phyloP scores from a whole-genome alignment of 2,113 vertebrate species.

The Gnathonemus echidnorhynchus region DNA sequence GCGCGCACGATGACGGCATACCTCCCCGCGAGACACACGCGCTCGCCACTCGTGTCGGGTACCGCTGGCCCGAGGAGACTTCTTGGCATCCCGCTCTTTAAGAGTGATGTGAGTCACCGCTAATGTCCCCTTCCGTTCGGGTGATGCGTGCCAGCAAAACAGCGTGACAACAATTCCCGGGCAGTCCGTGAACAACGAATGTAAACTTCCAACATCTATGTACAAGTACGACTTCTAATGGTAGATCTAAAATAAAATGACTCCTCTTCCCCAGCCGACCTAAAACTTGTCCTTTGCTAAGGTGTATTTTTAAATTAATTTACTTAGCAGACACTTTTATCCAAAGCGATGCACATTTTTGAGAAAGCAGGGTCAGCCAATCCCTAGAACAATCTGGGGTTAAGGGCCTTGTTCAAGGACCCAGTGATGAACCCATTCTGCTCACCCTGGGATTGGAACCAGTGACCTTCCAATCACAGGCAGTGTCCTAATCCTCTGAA shows the following conservation, averaged over 20 bases:
- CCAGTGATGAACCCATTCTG: neutral
- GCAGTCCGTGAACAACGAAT: neutral
- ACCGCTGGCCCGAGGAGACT: neutral
- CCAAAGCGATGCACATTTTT: neutral
- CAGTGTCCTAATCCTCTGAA: neutral
- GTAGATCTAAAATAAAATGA: neutral
- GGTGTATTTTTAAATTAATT: neutral
- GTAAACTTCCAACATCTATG: neutral
- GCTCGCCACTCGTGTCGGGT: constrained; percentile 10
- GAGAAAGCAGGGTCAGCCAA: neutral
- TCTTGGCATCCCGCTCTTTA: neutral
- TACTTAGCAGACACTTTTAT: neutral
- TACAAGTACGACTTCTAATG: neutral
- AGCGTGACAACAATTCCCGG: neutral
- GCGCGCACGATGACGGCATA: constrained; percentile 29
- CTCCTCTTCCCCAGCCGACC: neutral
- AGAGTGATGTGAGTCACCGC: neutral
- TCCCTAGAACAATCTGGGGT: neutral
- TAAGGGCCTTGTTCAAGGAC: neutral
- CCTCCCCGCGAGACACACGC: neutral
- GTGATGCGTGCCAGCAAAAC: neutral
- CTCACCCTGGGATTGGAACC: neutral
- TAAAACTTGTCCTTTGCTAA: neutral
- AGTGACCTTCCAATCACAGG: neutral
- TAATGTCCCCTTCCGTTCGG: neutral